Conservation (phyloP, 2,113 vertebrate species). For the Pithys albifrons region DNA sequence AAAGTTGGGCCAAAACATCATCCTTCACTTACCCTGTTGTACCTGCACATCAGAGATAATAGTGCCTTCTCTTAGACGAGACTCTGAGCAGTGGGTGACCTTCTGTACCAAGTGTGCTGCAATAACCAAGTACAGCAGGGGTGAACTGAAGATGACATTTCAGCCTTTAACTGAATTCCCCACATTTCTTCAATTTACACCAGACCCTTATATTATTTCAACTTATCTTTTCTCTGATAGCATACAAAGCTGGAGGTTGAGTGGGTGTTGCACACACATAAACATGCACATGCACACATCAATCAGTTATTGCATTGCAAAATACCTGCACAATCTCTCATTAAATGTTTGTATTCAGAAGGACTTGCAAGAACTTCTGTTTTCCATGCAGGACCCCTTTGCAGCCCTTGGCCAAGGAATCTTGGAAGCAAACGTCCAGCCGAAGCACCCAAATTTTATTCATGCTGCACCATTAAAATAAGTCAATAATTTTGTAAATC, state of each 20-base stretch:
- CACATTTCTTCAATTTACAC: slow-evolving; percentile 9
- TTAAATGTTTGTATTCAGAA: neutral
- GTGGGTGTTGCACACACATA: neutral
- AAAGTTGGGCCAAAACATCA: neutral
- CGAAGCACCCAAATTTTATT: neutral
- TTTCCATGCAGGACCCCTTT: neutral
- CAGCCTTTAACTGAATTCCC: slow-evolving; percentile 57
- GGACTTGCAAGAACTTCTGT: neutral
- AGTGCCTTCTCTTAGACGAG: neutral
- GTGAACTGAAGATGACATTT: slow-evolving; percentile 62
- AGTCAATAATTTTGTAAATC: neutral
- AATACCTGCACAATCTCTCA: neutral
- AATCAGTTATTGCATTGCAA: neutral
- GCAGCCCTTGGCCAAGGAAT: neutral
- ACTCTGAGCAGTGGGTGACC: slow-evolving; percentile 38
- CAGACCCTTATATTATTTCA: slow-evolving; percentile 24
- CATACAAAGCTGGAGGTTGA: neutral
- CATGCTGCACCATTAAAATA: neutral
- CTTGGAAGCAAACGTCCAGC: neutral
- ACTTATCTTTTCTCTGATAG: neutral
- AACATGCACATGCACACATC: neutral
- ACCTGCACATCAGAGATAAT: slow-evolving; percentile 23
- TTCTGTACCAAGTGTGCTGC: slow-evolving; percentile 42
- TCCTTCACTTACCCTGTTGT: neutral
- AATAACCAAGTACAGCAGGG: slow-evolving; percentile 54